These are phyloP conservation scores for Campylorhamphus procurvoides DNA, from an alignment of 2,113 vertebrate genomes.

Conservation along the genomic window DNA sequence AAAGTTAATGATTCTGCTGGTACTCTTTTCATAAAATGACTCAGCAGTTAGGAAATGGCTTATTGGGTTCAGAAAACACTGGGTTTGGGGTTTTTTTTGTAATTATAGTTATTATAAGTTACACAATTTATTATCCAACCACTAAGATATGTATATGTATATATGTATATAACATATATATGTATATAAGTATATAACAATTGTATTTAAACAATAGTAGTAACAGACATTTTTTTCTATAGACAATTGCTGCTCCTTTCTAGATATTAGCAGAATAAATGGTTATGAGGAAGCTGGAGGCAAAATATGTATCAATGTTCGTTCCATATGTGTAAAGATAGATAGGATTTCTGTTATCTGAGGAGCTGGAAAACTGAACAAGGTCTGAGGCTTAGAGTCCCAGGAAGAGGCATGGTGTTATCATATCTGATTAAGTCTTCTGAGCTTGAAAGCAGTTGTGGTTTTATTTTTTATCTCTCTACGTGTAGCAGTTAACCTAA, in stretches of 20 bases:
- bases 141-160: not conserved
- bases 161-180: not conserved
- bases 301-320: not conserved
- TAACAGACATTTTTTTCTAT: not conserved
- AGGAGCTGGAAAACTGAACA: not conserved
- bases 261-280: not conserved
- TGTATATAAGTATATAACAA: not conserved
- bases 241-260: not conserved
- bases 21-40: not conserved
- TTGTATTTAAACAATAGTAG: not conserved
- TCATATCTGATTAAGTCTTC: not conserved
- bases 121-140: not conserved
- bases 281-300: not conserved
- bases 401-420: not conserved
- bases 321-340: not conserved
- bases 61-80: not conserved
- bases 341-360: not conserved
- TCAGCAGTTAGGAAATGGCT: not conserved
- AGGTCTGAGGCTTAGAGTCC: not conserved
- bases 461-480: not conserved
- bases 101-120: not conserved
- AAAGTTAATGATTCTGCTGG: not conserved
- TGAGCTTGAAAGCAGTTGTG: not conserved
- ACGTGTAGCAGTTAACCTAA: not conserved
- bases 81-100: fast-evolving